Evolutionary conservation across 2,113 vertebrate species (phyloP), one percentile per base, ranked within the genome.

Genomic region (Seriola rivoliana): DNA sequence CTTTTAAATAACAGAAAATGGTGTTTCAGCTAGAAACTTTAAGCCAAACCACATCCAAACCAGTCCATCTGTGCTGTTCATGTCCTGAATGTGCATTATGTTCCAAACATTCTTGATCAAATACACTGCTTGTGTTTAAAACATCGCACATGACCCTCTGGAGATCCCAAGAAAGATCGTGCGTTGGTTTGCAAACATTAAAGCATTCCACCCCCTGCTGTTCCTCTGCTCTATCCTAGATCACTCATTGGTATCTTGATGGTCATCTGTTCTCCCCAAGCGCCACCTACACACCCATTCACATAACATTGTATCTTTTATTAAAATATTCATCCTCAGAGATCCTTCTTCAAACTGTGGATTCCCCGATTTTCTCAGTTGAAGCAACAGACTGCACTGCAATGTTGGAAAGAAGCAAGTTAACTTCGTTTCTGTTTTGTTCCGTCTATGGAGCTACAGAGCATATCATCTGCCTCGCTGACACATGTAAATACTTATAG

Each of bases 141-240:
- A 58, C 32, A 8, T 75, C 71, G 71, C 4, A 8, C 40, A 58
- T 34, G 25, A 23, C 21, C 67, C 79, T 63, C 46, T 42, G 55
- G 75, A 73, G 71, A 84, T 60, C 66, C 82, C 42, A 81, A 59
- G 65, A 52, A 81, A 59, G 65, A 52, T 14, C 9, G 4, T 78
- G 81, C 46, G 55, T 84, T 81, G 84, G 80, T 81, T 87, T 78
- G 63, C 72, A 73, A 69, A 63, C 77, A 68, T 50, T 46, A 46
- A 44, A 80, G 77, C 75, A 50, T 81, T 81, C 75, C 71, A 4
- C 77, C 64, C 62, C 52, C 78, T 76, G 63, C 71, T 78, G 54
- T 66, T 71, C 36, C 38, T 57, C 63, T 23, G 44, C 60, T 75
- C 58, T 6, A 71, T 63, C 34, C 44, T 36, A 32, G 54, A 76